These are phyloP conservation scores for Abrostola triplasia DNA, from an alignment of 2,888 invertebrate species.

Conservation along the genomic window DNA sequence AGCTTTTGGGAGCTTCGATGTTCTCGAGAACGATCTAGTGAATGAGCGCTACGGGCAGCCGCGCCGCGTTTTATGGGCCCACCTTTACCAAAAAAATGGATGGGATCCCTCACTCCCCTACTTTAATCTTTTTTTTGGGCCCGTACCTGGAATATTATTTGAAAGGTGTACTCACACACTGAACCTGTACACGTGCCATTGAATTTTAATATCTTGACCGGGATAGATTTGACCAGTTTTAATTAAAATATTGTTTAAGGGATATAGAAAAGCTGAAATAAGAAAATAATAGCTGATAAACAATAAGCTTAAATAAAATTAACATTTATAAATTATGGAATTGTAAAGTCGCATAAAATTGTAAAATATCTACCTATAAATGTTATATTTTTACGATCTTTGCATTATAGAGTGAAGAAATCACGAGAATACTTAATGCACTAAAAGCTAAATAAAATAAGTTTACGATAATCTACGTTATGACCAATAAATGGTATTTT, in stretches of 20 bases:
- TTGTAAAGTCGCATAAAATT: not conserved
- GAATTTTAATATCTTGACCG: conserved; percentile 72
- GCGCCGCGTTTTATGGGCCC: conserved; percentile 78
- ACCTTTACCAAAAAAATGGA: conserved; percentile 79
- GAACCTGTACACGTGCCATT: conserved; percentile 81
- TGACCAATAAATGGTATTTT: conserved; percentile 47
- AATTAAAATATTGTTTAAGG: conserved; percentile 2
- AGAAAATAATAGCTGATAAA: too few relatives aligned
- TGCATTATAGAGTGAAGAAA: not conserved
- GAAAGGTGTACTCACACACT: conserved; percentile 62
- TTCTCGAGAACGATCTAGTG: conserved; percentile 70
- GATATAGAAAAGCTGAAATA: too few relatives aligned
- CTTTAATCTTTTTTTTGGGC: conserved; percentile 73
- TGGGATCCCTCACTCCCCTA: conserved; percentile 78
- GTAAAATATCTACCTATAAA: not conserved
- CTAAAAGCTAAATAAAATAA: conserved; percentile 8
- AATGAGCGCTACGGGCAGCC: conserved; percentile 74
- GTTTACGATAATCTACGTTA: conserved; percentile 27
- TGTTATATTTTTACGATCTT: not conserved
- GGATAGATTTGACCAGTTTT: conserved; percentile 38
- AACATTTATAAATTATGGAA: too few relatives aligned
- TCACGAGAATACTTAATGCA: not conserved
- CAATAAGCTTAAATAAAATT: not conserved
- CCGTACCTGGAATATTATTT: conserved; percentile 79
- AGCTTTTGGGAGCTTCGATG: conserved; percentile 65